Conservation (phyloP, 1,140 invertebrate genomes). For the Drosophila athabasca region DNA sequence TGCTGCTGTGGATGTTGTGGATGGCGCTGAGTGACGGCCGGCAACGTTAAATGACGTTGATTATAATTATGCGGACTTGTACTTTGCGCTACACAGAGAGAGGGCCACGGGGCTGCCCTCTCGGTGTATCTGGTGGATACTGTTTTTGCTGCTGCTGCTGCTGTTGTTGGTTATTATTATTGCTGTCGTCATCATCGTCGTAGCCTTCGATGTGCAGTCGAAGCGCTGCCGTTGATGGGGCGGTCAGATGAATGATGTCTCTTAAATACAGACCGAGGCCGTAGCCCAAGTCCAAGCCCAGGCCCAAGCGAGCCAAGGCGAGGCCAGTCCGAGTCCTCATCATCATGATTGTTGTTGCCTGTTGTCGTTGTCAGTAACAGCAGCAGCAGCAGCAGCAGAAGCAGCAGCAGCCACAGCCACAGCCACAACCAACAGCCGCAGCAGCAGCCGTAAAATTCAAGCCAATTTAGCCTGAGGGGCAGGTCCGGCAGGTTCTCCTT, state of each 20-base stretch:
- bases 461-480: conserved; percentile 73
- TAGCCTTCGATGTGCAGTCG: conserved; percentile 30
- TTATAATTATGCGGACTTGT: conserved; percentile 82
- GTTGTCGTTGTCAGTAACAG: conserved; percentile 9
- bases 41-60: conserved; percentile 82
- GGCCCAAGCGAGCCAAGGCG: conserved; percentile 17
- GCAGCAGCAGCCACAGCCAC: conserved; percentile 23
- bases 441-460: conserved; percentile 75
- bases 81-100: conserved; percentile 60
- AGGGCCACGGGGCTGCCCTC: conserved; percentile 47
- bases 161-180: conserved; percentile 73
- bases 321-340: conserved; percentile 75
- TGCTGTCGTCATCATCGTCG: conserved; percentile 63
- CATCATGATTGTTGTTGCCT: conserved; percentile 29
- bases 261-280: conserved; percentile 75
- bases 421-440: no score
- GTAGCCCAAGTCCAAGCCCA: conserved; percentile 4
- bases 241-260: conserved; percentile 80
- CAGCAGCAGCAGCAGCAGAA: conserved; percentile 43
- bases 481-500: conserved; percentile 65
- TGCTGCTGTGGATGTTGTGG: conserved; percentile 54
- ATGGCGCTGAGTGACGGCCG: conserved; percentile 79
- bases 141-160: conserved; percentile 38
- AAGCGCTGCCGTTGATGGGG: conserved; percentile 69
- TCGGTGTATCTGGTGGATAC: no score